These are phyloP conservation scores for Brachystomella parvula DNA, from an alignment of 1,140 invertebrate species.

Conservation along the genomic window DNA sequence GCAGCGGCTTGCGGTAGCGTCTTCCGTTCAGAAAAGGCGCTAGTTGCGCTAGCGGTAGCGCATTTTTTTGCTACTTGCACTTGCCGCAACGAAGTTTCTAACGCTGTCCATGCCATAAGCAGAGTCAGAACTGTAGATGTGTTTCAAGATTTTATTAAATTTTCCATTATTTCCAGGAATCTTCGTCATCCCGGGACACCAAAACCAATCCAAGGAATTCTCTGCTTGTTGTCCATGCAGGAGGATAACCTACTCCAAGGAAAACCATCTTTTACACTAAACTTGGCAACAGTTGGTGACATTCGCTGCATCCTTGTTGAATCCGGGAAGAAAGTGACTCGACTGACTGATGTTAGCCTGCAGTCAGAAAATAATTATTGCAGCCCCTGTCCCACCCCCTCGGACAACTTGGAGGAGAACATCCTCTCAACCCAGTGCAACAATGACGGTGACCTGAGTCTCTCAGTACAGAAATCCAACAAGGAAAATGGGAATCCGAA, in stretches of 20 bases:
- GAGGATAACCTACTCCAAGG: conserved; percentile 26
- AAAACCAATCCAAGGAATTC: conserved; percentile 32
- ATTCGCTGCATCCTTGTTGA: conserved; percentile 34
- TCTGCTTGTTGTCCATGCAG: conserved; percentile 31
- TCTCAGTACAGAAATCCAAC: background rate
- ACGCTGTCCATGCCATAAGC: too few relatives aligned
- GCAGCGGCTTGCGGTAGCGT: too few relatives aligned
- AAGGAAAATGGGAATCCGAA: background rate
- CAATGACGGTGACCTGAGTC: background rate
- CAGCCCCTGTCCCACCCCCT: background rate
- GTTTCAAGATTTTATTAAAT: background rate
- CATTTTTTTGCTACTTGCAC: too few relatives aligned
- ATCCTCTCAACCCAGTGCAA: background rate
- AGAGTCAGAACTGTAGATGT: too few relatives aligned
- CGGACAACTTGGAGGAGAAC: conserved; percentile 5
- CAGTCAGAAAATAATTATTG: too few relatives aligned
- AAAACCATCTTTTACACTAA: conserved; percentile 23
- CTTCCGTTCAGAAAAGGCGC: too few relatives aligned
- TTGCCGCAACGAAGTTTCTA: too few relatives aligned
- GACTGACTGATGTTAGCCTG: conserved; percentile 27
- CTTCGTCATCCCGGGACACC: conserved; percentile 31
- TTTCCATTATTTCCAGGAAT: conserved; percentile 21
- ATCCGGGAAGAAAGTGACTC: conserved; percentile 30
- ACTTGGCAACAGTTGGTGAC: conserved; percentile 36
- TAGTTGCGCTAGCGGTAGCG: too few relatives aligned